Conservation (phyloP, 2,888 invertebrate genomes). For the Eutolmus rufibarbis region DNA sequence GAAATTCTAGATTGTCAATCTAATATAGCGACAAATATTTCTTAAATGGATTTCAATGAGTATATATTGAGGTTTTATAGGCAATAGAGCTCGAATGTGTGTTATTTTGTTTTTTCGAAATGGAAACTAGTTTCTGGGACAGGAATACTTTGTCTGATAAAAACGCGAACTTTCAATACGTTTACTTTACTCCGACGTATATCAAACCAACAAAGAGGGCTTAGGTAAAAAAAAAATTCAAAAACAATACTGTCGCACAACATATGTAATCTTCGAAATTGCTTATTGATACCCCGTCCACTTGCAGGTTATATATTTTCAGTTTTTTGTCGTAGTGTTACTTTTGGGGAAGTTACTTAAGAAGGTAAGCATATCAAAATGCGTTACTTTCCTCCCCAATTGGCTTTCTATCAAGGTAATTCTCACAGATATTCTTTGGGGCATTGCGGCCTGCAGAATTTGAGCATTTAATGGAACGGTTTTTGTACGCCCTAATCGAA, state of each 20-base stretch:
- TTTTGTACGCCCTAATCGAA: slow-evolving; percentile 99
- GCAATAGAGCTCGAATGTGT: too few relatives aligned
- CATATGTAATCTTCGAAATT: background rate
- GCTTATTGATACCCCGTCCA: background rate
- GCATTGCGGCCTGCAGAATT: slow-evolving; percentile 94
- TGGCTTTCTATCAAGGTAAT: background rate
- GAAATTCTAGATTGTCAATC: too few relatives aligned
- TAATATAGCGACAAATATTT: too few relatives aligned
- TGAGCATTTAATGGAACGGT: slow-evolving; percentile 97
- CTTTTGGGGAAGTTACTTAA: slow-evolving; percentile 91
- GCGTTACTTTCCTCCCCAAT: background rate
- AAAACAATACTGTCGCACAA: background rate
- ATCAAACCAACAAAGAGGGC: too few relatives aligned
- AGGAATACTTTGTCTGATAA: too few relatives aligned
- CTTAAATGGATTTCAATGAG: too few relatives aligned
- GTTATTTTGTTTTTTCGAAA: too few relatives aligned
- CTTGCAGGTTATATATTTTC: slow-evolving; percentile 89
- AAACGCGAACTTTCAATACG: too few relatives aligned
- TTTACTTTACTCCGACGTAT: too few relatives aligned
- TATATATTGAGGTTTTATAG: too few relatives aligned
- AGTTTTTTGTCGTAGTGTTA: slow-evolving; percentile 93
- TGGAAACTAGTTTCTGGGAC: too few relatives aligned
- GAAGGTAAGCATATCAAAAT: slow-evolving; percentile 66
- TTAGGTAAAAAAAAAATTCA: too few relatives aligned
- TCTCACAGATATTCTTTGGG: slow-evolving; percentile 80